Percentiles rank a stretch among this genome's conserved stretches.
These are phyloP conservation scores for Papilio machaon DNA, from an alignment of 1,140 invertebrate species.

Conservation along the genomic window DNA sequence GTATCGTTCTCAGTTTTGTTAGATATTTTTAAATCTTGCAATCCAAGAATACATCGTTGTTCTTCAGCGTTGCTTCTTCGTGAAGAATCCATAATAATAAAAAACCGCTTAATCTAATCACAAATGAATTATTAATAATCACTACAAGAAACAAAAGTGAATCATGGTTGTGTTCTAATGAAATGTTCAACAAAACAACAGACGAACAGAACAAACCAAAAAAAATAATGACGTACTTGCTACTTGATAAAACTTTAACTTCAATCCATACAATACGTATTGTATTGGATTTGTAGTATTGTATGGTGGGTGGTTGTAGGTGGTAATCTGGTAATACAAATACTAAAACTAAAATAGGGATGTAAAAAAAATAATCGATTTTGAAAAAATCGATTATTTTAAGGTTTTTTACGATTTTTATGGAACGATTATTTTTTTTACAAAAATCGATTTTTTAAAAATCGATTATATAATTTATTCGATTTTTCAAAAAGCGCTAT, in stretches of 20 bases:
- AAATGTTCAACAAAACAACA: conserved; percentile 50
- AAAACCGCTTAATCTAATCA: conserved; percentile 26
- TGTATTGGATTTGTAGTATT: not conserved
- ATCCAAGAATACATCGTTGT: conserved; percentile 75
- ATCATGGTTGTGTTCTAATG: conserved; percentile 59
- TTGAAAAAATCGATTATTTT: no score
- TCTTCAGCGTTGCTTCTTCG: conserved; percentile 75
- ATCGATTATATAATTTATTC: no score
- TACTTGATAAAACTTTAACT: conserved; percentile 12
- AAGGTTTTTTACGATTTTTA: no score
- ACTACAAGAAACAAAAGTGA: conserved; percentile 56
- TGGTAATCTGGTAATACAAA: no score
- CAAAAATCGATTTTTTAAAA: no score
- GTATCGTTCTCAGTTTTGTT: conserved; percentile 78
- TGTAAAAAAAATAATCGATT: no score
- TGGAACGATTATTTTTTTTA: no score
- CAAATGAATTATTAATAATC: conserved; percentile 39
- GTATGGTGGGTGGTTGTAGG: not conserved
- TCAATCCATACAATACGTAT: not conserved
- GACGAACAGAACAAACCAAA: conserved; percentile 47
- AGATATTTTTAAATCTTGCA: conserved; percentile 80
- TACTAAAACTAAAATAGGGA: no score
- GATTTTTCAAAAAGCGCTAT: no score
- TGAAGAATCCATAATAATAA: conserved; percentile 67
- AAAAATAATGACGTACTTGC: conserved; percentile 42